Evolutionary conservation across 2,888 invertebrate genomes (phyloP), one percentile per base, ranked within the genome.

Genomic region (Plagiodera versicolora): DNA sequence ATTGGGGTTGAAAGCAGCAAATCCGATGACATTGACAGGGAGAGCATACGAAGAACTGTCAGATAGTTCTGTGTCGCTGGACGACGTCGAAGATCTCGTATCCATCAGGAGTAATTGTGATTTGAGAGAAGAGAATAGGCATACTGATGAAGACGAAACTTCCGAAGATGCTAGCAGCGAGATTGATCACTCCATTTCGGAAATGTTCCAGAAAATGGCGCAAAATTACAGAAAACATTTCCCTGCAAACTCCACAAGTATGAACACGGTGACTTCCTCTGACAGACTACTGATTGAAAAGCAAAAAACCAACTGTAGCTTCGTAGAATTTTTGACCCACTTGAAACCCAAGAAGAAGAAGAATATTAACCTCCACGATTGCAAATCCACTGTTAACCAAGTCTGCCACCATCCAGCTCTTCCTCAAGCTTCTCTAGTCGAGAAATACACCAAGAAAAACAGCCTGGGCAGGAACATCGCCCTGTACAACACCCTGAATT

Each of bases 211-310:
- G 11, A 70, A 76, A 65, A 70, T 76, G 53, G 76, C 73, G 1
- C 71, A 75, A 64, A 79, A 80, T 62, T 80, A 80, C 58, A 66
- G 80, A 20, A 63, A 73, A 28, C 72, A 74, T 65, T 80, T 80
- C 60, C 77, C 77, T 1, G 71, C 70, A 61, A 69, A 58, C 19
- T 61, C 53, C 19, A 48, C 60, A 11, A 62, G 62, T 30, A 63
- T 62, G 30, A 55, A 58, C 46, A 55, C 51, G 8, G 62, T 72
- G 10, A 62, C 71, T 35, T 55, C 74, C 6, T 76, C 76, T 0
- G 70, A 71, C 62, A 63, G 70, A 18, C 32, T 77, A 9, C 52
- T 74, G 19, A 58, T 64, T 9, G 64, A 63, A 10, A 64, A 66
- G 50, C 64, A 60, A 11, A 56, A 65, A 44, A 62, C 69, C 10